phyloP scores from a whole-genome alignment of 2,113 vertebrate genomes.

The Dromaius novaehollandiae region DNA sequence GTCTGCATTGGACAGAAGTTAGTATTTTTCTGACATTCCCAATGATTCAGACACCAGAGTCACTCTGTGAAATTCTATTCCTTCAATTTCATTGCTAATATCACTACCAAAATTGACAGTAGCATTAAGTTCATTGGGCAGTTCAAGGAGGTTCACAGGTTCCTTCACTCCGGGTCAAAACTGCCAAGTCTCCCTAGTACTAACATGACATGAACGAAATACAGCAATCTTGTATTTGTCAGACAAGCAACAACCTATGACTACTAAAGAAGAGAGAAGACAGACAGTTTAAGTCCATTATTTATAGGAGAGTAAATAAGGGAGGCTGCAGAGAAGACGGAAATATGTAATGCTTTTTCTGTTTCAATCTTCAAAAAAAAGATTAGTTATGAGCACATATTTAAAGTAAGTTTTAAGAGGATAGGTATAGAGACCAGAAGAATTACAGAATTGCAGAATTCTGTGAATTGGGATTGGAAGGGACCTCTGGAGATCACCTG shows the following conservation, averaged over 20 bases:
- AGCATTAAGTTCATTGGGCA: background rate
- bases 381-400: background rate
- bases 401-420: background rate
- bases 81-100: background rate
- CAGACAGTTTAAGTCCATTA: background rate
- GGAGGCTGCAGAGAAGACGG: background rate
- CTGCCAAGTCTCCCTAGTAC: background rate
- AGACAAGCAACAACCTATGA: background rate
- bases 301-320: background rate
- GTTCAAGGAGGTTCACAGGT: background rate
- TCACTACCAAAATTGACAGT: background rate
- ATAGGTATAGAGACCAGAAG: background rate
- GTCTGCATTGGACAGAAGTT: background rate
- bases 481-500: background rate
- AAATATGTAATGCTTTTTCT: background rate
- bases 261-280: background rate
- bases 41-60: background rate
- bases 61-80: background rate
- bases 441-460: background rate
- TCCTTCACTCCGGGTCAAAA: constrained; percentile 28
- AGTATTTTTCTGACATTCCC: background rate
- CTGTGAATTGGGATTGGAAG: background rate
- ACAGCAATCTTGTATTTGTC: constrained; percentile 33
- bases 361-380: background rate
- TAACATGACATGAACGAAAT: constrained; percentile 32